Evolutionary conservation across 2,888 invertebrate genomes (phyloP), one percentile per base, ranked within the genome.

Genomic region (Acrobasis repandana): DNA sequence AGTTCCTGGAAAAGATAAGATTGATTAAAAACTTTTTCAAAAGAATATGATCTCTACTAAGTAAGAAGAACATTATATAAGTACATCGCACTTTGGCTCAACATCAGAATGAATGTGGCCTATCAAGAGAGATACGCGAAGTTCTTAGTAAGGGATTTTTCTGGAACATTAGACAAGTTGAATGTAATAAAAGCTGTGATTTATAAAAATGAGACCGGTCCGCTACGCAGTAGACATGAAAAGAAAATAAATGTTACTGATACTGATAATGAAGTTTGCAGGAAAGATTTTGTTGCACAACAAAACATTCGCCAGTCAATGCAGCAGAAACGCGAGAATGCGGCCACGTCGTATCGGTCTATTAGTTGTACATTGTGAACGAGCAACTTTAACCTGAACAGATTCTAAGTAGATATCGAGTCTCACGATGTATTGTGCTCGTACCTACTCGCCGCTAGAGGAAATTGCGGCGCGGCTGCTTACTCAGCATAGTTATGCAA

Each of bases 1-100:
- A 98, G 94, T 93, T 98, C 98, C 97, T 98, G 93, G 65, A 93
- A 93, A 80, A 76, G 84, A 74, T 73, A 71, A 68, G 54, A 60
- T 56, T 18, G 52, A 46, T 60, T 15, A 49, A 6, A 58, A 47
- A 28, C 8, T 9, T 0, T 57, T 33, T 9, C 18, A 33, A 18
- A 48, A 51, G 20, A 60, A 47, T 28, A 43, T 43, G 43, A n/a
- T 14, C 1, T 43, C 43, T 43, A 43, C 8, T 43, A 43, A n/a
- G 14, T 43, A 43, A n/a, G 14, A 5, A 10, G 43, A 43, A 43
- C 43, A 56, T 60, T 48, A 50, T 58, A 49, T 49, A 28, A 28
- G 28, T 28, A 33, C 18, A 36, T 8, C 16, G 16, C 43, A 52
- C 14, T 14, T 60, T 52, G 51, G 56, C 46, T 38, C 20, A 38